Conservation (phyloP, 2,113 vertebrate genomes). For the Zapus hudsonius region DNA sequence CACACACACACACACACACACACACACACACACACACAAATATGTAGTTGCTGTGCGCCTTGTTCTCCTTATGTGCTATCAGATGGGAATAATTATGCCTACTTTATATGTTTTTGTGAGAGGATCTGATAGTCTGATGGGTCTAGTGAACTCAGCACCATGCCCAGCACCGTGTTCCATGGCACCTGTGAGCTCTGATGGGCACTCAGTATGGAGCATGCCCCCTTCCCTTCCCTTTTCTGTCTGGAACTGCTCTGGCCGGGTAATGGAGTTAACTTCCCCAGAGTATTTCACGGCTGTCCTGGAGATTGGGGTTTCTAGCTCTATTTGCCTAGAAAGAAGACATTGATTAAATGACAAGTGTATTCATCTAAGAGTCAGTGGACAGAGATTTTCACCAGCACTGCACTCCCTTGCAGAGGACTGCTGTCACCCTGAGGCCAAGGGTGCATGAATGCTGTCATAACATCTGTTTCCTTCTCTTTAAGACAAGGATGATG, state of each 20-base stretch:
- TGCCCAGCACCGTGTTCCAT: fast-evolving
- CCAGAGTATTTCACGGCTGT: neutral
- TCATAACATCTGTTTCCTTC: neutral
- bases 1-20: too few relatives aligned
- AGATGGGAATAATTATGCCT: neutral
- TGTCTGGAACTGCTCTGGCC: neutral
- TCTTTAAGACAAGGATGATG: neutral
- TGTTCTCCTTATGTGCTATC: neutral
- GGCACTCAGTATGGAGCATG: neutral
- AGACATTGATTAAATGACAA: neutral
- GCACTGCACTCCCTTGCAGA: neutral
- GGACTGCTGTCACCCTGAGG: too few relatives aligned
- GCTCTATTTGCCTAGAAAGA: slow-evolving; percentile 44
- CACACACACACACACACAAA: too few relatives aligned
- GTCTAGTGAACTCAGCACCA: neutral
- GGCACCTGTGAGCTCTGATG: neutral
- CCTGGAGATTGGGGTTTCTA: slow-evolving; percentile 5
- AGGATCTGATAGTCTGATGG: neutral
- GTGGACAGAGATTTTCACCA: neutral
- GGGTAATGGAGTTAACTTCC: neutral
- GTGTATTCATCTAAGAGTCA: neutral
- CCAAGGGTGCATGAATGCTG: neutral
- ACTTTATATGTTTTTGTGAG: neutral
- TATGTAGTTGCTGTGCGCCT: neutral
- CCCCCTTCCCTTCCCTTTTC: too few relatives aligned